Conservation (phyloP, 2,113 vertebrate species). For the Hyaena hyaena region DNA sequence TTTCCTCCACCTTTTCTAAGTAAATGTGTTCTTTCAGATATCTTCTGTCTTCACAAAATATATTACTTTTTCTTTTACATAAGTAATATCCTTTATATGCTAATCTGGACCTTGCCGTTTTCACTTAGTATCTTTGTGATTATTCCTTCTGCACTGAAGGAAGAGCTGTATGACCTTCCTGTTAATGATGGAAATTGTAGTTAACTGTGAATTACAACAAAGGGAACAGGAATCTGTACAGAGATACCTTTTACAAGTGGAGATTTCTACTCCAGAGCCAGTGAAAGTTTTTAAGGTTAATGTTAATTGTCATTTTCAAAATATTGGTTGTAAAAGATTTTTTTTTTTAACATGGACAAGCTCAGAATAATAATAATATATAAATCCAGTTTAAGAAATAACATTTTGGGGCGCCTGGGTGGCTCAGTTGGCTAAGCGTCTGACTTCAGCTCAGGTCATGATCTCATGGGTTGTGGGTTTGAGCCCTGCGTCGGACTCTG, state of each 20-base stretch:
- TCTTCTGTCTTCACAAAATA: not conserved
- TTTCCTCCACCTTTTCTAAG: not conserved
- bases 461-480: too few species aligned
- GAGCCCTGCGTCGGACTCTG: too few species aligned
- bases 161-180: not conserved
- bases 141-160: not conserved
- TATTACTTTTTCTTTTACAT: not conserved
- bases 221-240: not conserved
- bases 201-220: not conserved
- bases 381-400: slow-evolving; percentile 32
- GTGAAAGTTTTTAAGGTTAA: slow-evolving; percentile 6
- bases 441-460: too few species aligned
- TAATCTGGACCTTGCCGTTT: not conserved
- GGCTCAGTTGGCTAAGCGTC: too few species aligned
- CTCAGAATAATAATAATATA: not conserved
- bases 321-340: not conserved
- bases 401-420: too few species aligned
- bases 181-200: not conserved
- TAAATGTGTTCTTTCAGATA: not conserved
- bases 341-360: not conserved
- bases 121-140: not conserved
- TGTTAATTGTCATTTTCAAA: not conserved
- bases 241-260: not conserved
- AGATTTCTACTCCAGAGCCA: not conserved
- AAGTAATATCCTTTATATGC: not conserved